These are phyloP conservation scores for Trachelus iudaicus DNA, from an alignment of 2,888 invertebrate species.

Conservation along the genomic window DNA sequence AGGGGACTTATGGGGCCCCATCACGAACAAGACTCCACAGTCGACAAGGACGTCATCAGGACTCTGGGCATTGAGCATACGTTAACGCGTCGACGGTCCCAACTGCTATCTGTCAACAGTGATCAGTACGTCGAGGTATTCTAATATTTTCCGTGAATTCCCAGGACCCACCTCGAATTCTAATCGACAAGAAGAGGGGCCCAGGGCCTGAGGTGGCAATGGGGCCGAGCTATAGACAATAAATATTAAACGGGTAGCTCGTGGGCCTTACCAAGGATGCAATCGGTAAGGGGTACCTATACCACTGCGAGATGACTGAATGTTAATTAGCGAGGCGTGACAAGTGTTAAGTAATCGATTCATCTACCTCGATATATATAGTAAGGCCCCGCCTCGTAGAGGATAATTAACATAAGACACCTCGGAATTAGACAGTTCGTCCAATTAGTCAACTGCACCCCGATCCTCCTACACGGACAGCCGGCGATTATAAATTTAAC, in stretches of 20 bases:
- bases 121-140: constrained; percentile 44
- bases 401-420: constrained; percentile 43
- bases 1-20: background rate
- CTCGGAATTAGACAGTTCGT: background rate
- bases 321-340: constrained; percentile 60
- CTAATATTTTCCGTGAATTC: constrained; percentile 61
- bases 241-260: constrained; percentile 63
- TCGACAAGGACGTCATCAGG: background rate
- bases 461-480: background rate
- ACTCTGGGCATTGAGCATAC: background rate
- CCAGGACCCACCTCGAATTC: constrained; percentile 43
- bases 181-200: constrained; percentile 32
- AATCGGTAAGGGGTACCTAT: background rate
- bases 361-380: constrained; percentile 26
- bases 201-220: constrained; percentile 35
- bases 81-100: background rate
- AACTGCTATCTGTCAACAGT: background rate
- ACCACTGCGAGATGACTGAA: constrained; percentile 51
- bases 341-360: constrained; percentile 52
- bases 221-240: constrained; percentile 47
- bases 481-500: background rate
- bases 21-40: background rate
- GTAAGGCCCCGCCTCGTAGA: constrained; percentile 36
- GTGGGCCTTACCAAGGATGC: constrained; percentile 22
- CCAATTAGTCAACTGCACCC: background rate